A percentile compares a stretch with the other conserved stretches of the same genome.
These are phyloP conservation scores for Nasonia longicornis DNA, from an alignment of 1,140 invertebrate species.

Conservation along the genomic window DNA sequence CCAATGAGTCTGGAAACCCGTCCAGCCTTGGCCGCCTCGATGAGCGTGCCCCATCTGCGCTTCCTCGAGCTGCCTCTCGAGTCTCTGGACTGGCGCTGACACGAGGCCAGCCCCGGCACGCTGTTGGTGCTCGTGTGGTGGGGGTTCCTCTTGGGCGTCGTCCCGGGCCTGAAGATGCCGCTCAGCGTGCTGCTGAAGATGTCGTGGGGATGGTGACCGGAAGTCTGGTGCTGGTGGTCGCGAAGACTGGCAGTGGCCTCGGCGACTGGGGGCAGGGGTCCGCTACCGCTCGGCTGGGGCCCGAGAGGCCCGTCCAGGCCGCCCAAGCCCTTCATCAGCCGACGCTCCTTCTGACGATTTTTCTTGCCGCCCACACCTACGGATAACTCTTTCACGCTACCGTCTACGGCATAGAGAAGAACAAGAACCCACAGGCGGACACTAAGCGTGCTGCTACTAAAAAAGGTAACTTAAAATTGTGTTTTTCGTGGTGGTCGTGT, in stretches of 20 bases:
- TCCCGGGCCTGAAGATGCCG: slow-evolving; percentile 62
- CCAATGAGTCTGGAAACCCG: slow-evolving; percentile 82
- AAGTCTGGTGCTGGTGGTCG: slow-evolving; percentile 64
- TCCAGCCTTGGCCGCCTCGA: slow-evolving; percentile 85
- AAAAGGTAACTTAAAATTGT: slow-evolving; percentile 49
- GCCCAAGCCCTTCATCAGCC: slow-evolving; percentile 90
- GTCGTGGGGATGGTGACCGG: slow-evolving; percentile 56
- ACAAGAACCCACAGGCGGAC: slow-evolving; percentile 49
- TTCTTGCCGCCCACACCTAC: slow-evolving; percentile 91
- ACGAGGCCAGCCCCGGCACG: slow-evolving; percentile 62
- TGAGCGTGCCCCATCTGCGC: slow-evolving; percentile 78
- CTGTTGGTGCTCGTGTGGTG: slow-evolving; percentile 76
- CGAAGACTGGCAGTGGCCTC: slow-evolving; percentile 81
- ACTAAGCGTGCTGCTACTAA: slow-evolving; percentile 51
- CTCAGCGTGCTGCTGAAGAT: slow-evolving; percentile 67
- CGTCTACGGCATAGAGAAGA: slow-evolving; percentile 58
- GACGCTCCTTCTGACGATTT: slow-evolving; percentile 90
- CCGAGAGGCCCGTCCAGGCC: slow-evolving; percentile 64
- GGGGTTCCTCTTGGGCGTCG: slow-evolving; percentile 68
- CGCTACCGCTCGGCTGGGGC: slow-evolving; percentile 72
- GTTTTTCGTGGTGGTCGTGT: not conserved
- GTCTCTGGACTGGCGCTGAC: slow-evolving; percentile 59
- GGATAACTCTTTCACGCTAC: slow-evolving; percentile 66
- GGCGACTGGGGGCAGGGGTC: slow-evolving; percentile 77
- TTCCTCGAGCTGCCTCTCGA: slow-evolving; percentile 62